phyloP scores from a whole-genome alignment of 2,888 invertebrate species.

The Lithophane semibrunnea region DNA sequence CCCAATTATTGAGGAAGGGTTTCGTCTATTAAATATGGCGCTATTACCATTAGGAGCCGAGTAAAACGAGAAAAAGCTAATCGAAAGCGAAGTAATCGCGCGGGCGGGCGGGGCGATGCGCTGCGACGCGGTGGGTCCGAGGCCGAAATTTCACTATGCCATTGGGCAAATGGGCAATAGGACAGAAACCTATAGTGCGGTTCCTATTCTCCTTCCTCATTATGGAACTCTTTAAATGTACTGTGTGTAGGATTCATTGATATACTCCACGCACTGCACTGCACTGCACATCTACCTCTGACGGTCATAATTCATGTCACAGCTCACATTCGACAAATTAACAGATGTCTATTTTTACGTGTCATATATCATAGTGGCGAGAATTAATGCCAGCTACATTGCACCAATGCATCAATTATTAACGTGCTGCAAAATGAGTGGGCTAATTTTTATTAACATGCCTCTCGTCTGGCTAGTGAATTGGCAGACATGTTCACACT shows the following conservation, averaged over 20 bases:
- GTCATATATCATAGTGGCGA: constrained; percentile 57
- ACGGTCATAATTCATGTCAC: constrained; percentile 52
- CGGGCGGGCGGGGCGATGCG: too few species aligned
- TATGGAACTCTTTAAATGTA: too few species aligned
- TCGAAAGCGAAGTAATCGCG: too few species aligned
- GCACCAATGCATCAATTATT: constrained; percentile 66
- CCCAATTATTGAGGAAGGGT: too few species aligned
- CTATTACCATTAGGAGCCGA: neutral
- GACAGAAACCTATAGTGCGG: too few species aligned
- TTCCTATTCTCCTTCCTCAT: too few species aligned
- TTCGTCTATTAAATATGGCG: neutral
- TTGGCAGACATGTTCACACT: constrained; percentile 50
- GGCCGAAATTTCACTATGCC: too few species aligned
- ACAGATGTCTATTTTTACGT: constrained; percentile 65
- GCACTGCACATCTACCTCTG: constrained; percentile 18
- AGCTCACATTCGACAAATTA: constrained; percentile 62
- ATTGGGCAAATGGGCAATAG: too few species aligned
- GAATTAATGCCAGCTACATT: constrained; percentile 59
- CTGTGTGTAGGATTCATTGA: too few species aligned
- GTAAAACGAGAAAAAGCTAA: too few species aligned
- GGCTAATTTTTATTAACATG: constrained; percentile 63
- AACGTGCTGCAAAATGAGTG: constrained; percentile 53
- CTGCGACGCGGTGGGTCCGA: neutral
- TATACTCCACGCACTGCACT: too few species aligned
- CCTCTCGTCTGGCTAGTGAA: constrained; percentile 53